A percentile compares a stretch with the other conserved stretches of the same genome.
Conservation (phyloP, 2,113 vertebrate species). For the Bagarius yarrelli region DNA sequence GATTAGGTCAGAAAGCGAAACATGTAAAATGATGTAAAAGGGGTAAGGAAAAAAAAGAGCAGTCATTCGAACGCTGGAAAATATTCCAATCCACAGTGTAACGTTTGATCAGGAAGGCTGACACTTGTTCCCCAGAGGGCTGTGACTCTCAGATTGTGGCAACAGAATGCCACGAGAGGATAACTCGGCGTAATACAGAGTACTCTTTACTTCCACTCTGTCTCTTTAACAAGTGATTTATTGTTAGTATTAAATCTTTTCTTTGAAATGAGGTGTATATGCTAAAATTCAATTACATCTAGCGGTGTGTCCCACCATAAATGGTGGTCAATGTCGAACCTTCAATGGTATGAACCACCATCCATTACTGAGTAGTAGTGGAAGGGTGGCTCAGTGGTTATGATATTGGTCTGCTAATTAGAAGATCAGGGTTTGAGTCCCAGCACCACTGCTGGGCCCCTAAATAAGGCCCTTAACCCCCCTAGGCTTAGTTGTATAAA, state of each 20-base stretch:
- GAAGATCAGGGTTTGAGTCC: too few relatives aligned
- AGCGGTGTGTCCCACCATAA: slow-evolving; percentile 36
- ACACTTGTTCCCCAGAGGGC: slow-evolving; percentile 58
- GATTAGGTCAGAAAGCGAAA: slow-evolving; percentile 5
- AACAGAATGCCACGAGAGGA: slow-evolving; percentile 50
- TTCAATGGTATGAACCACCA: slow-evolving; percentile 19
- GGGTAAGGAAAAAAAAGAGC: slow-evolving; percentile 17
- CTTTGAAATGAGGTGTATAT: slow-evolving; percentile 59
- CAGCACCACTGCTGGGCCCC: too few relatives aligned
- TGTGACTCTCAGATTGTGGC: slow-evolving; percentile 59
- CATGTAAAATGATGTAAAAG: slow-evolving; percentile 14
- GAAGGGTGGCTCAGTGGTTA: too few relatives aligned
- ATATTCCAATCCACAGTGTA: slow-evolving; percentile 46
- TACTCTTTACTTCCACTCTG: background rate
- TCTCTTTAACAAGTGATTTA: slow-evolving; percentile 48
- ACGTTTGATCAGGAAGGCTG: slow-evolving; percentile 59
- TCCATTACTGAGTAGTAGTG: slow-evolving; percentile 21
- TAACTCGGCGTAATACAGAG: slow-evolving; percentile 37
- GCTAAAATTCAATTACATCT: slow-evolving; percentile 53
- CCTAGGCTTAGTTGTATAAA: too few relatives aligned
- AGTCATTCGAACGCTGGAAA: slow-evolving; percentile 45
- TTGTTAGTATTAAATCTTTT: slow-evolving; percentile 61
- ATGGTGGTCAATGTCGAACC: slow-evolving; percentile 27
- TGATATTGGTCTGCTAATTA: too few relatives aligned
- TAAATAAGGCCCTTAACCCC: too few relatives aligned